Conservation (phyloP, 2,113 vertebrate genomes). For the Oreamnos americanus region DNA sequence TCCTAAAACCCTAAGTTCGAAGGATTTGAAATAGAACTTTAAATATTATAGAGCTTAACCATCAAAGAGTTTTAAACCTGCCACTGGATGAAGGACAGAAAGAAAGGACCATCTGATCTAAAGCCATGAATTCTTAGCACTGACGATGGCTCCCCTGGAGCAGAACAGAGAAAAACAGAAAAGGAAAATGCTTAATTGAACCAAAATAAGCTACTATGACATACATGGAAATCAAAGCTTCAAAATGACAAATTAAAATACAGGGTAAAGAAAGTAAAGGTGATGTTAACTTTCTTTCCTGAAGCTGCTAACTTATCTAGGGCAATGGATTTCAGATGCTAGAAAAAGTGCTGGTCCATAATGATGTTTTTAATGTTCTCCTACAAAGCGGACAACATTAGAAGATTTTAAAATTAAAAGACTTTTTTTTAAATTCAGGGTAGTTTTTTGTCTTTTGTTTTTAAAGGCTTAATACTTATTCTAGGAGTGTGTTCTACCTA, state of each 20-base stretch:
- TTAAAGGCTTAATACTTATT: not conserved
- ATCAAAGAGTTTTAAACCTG: slow-evolving; percentile 63
- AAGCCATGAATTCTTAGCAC: slow-evolving; percentile 29
- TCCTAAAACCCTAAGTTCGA: slow-evolving; percentile 52
- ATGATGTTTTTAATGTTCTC: not conserved
- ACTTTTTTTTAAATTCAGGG: not conserved
- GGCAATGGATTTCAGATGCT: not conserved
- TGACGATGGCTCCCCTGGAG: slow-evolving; percentile 41
- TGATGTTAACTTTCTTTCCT: slow-evolving; percentile 26
- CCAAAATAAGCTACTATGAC: slow-evolving; percentile 34
- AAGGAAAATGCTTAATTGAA: slow-evolving; percentile 56
- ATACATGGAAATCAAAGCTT: slow-evolving; percentile 46
- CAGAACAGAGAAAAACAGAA: slow-evolving; percentile 55
- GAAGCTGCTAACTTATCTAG: not conserved
- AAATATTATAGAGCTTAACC: slow-evolving; percentile 51
- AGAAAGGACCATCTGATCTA: slow-evolving; percentile 60
- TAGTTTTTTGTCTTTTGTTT: not conserved
- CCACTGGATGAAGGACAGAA: slow-evolving; percentile 42
- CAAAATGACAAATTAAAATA: slow-evolving; percentile 14
- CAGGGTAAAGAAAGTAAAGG: slow-evolving; percentile 43
- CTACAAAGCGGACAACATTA: not conserved
- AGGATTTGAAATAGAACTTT: slow-evolving; percentile 48
- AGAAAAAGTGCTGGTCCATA: not conserved
- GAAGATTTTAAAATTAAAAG: not conserved
- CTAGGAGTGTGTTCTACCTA: not conserved